Evolutionary conservation across 2,888 invertebrate species (phyloP).

Genomic region (Apotomis betuletana): DNA sequence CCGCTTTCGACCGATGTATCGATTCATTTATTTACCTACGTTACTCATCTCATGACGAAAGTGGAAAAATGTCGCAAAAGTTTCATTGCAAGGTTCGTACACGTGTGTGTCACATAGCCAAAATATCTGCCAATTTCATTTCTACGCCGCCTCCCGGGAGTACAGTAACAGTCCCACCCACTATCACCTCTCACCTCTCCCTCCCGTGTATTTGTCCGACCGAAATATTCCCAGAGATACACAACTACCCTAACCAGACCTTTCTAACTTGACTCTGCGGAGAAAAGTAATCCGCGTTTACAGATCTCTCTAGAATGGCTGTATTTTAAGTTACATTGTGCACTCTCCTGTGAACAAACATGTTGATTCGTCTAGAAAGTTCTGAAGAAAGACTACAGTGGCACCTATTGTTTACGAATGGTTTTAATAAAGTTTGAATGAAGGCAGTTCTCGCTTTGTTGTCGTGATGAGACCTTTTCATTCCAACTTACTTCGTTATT

Average conservation of each 20-base stretch:
- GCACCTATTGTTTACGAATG: constrained; percentile 43
- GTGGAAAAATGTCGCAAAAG: constrained; percentile 76
- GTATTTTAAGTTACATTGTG: constrained; percentile 66
- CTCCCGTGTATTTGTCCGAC: constrained; percentile 71
- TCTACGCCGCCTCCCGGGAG: constrained; percentile 77
- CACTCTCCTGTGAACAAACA: constrained; percentile 67
- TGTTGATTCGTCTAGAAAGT: constrained; percentile 74
- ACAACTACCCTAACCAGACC: constrained; percentile 62
- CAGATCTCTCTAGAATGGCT: constrained; percentile 58
- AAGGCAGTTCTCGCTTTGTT: constrained; percentile 28
- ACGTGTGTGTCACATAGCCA: constrained; percentile 76
- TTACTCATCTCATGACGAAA: constrained; percentile 72
- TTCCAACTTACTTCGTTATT: constrained; percentile 4
- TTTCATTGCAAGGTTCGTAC: constrained; percentile 74
- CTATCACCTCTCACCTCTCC: constrained; percentile 51
- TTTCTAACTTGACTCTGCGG: constrained; percentile 47
- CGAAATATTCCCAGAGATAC: constrained; percentile 73
- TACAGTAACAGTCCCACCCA: constrained; percentile 74
- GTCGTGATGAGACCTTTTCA: constrained; percentile 16
- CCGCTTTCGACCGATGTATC: constrained; percentile 54
- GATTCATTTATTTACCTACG: constrained; percentile 67
- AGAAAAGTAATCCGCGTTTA: constrained; percentile 51
- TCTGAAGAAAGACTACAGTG: constrained; percentile 58
- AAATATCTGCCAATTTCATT: constrained; percentile 82
- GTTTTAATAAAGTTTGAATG: constrained; percentile 38